Evolutionary conservation across 2,113 vertebrate species (phyloP).

Genomic region (Megaceryle maxima): DNA sequence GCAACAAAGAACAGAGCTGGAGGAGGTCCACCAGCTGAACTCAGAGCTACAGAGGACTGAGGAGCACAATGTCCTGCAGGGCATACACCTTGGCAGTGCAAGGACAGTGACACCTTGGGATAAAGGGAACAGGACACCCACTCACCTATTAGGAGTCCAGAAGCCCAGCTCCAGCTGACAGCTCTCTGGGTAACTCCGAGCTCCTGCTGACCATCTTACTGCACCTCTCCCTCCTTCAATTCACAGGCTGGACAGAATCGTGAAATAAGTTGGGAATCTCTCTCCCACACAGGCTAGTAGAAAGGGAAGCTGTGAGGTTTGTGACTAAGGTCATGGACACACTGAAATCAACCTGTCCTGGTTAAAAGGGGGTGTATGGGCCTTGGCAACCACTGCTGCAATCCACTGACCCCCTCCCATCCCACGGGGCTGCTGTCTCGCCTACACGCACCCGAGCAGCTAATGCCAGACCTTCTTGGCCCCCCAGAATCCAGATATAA

Average conservation of each 20-base stretch:
- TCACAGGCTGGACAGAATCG: neutral
- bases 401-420: neutral
- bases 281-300: neutral
- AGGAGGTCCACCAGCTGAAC: neutral
- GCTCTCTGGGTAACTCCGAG: neutral
- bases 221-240: neutral
- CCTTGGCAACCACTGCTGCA: neutral
- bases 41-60: neutral
- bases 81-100: too few species aligned
- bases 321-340: neutral
- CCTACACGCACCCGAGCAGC: rapidly evolving
- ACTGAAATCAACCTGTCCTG: neutral
- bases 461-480: neutral
- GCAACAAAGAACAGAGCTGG: neutral
- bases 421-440: rapidly evolving
- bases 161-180: neutral
- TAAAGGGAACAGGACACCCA: neutral
- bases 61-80: rapidly evolving
- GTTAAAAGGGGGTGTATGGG: neutral
- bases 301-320: neutral
- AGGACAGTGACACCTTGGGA: neutral
- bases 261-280: neutral
- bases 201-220: neutral
- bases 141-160: neutral
- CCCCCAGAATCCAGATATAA: neutral